These are phyloP conservation scores for Kuschelorhynchus macadamiae DNA, from an alignment of 2,888 invertebrate genomes.

Conservation along the genomic window DNA sequence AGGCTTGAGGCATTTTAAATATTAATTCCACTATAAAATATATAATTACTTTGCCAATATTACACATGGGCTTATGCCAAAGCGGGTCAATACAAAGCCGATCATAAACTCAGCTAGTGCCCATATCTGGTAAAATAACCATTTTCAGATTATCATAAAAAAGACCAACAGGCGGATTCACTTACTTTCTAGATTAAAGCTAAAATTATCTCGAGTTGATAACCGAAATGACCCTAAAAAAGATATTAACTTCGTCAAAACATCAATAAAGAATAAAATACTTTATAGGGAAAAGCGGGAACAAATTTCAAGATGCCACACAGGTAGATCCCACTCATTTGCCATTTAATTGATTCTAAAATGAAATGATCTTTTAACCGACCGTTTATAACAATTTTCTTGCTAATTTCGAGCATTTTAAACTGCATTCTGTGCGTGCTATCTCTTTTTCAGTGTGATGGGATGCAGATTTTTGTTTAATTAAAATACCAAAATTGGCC, in stretches of 20 bases:
- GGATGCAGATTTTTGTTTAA: slow-evolving; percentile 25
- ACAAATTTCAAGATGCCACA: slow-evolving; percentile 45
- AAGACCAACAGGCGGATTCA: slow-evolving; percentile 37
- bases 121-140: slow-evolving; percentile 33
- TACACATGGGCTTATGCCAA: slow-evolving; percentile 30
- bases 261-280: slow-evolving; percentile 43
- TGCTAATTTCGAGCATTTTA: slow-evolving; percentile 47
- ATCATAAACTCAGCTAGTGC: slow-evolving; percentile 40
- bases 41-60: slow-evolving; percentile 45
- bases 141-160: slow-evolving; percentile 40
- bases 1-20: slow-evolving; percentile 28
- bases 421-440: slow-evolving; percentile 39
- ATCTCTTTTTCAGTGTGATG: slow-evolving; percentile 36
- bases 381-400: slow-evolving; percentile 46
- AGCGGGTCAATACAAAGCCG: slow-evolving; percentile 39
- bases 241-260: slow-evolving; percentile 49
- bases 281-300: slow-evolving; percentile 31
- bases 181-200: slow-evolving; percentile 38
- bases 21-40: slow-evolving; percentile 45
- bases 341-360: slow-evolving; percentile 50
- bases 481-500: background rate
- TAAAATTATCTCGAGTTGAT: slow-evolving; percentile 38
- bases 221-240: slow-evolving; percentile 40
- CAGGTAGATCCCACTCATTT: slow-evolving; percentile 42
- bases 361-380: slow-evolving; percentile 45